phyloP scores from a whole-genome alignment of 1,140 invertebrate species.

The Rhyacophila brunnea region DNA sequence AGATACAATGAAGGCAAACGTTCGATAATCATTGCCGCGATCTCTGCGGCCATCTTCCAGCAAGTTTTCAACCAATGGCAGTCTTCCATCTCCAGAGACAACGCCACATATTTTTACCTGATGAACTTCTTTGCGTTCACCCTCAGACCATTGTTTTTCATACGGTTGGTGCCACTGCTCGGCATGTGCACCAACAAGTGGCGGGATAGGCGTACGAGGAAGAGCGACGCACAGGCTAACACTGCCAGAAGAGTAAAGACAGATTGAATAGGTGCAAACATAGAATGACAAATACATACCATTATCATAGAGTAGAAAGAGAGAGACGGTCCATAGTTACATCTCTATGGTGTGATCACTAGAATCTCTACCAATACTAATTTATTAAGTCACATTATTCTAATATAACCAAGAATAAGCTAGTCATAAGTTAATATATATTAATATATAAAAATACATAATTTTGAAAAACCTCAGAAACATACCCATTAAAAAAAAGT shows the following conservation, averaged over 20 bases:
- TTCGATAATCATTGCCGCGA: background rate
- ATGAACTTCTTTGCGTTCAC: conserved; percentile 17
- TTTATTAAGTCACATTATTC: too few species aligned
- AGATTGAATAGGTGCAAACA: background rate
- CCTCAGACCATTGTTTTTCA: conserved; percentile 22
- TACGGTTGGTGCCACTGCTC: conserved; percentile 23
- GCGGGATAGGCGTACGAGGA: background rate
- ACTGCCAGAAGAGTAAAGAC: background rate
- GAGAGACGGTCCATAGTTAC: too few species aligned
- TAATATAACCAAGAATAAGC: too few species aligned
- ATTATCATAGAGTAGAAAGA: too few species aligned
- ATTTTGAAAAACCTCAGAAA: too few species aligned
- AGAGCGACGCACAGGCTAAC: background rate
- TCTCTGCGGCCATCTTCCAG: conserved; percentile 16
- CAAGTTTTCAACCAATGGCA: conserved; percentile 25
- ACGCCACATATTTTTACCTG: conserved; percentile 27
- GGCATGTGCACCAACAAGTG: conserved; percentile 13
- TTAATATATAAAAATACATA: too few species aligned
- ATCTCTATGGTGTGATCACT: too few species aligned
- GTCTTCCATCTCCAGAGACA: conserved; percentile 16
- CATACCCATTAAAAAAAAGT: too few species aligned
- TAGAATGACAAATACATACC: too few species aligned
- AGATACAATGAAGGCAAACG: conserved; percentile 14
- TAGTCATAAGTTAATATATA: too few species aligned
- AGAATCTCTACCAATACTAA: too few species aligned